A percentile compares a stretch with the other conserved stretches of the same genome.
These are phyloP conservation scores for Zhuqinia jingwanae DNA, from an alignment of 2,888 invertebrate species.

Conservation along the genomic window DNA sequence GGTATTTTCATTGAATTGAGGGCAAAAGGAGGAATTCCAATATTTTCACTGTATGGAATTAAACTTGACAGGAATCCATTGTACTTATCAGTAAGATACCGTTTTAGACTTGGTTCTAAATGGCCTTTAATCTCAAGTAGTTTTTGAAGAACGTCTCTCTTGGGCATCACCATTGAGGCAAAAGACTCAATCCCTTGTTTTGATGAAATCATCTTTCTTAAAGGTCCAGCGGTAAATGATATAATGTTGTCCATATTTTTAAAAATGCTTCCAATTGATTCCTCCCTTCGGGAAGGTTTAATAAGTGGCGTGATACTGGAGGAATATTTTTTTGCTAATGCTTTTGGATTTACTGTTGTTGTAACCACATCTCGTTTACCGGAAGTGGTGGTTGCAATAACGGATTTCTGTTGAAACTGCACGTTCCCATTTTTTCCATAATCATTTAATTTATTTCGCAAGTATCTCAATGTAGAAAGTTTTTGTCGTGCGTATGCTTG, in stretches of 20 bases:
- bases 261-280: conserved; percentile 51
- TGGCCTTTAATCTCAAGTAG: conserved; percentile 73
- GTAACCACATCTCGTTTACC: not conserved
- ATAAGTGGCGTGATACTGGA: not conserved
- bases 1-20: conserved; percentile 78
- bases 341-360: not conserved
- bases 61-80: conserved; percentile 76
- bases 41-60: conserved; percentile 76
- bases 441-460: conserved; percentile 67
- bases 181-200: conserved; percentile 57
- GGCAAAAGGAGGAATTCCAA: conserved; percentile 76
- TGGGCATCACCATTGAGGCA: conserved; percentile 64
- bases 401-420: not conserved
- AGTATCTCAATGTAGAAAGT: conserved; percentile 68
- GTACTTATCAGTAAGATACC: conserved; percentile 76
- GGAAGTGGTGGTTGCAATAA: not conserved
- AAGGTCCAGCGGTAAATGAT: conserved; percentile 33
- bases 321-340: not conserved
- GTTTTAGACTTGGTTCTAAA: conserved; percentile 75
- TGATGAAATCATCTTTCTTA: conserved; percentile 53
- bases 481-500: conserved; percentile 71
- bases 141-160: conserved; percentile 66
- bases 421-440: not conserved
- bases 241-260: conserved; percentile 45
- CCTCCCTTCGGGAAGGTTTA: conserved; percentile 16